Evolutionary conservation across 2,888 invertebrate species (phyloP).

Genomic region (Automeris io): DNA sequence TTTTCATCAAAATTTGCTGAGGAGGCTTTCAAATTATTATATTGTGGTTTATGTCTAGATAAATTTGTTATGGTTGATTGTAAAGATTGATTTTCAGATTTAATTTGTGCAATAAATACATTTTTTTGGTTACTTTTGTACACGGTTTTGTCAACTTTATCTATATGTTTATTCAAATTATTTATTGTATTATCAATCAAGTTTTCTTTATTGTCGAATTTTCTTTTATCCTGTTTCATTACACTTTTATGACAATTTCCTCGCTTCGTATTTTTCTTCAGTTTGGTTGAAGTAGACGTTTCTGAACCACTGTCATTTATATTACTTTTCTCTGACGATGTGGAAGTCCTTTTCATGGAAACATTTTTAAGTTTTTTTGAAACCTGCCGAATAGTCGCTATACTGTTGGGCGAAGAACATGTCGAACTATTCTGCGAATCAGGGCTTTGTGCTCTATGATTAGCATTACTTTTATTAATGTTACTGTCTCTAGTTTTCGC

Average conservation of each 20-base stretch:
- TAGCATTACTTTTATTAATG: conserved; percentile 17
- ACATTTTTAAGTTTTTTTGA: conserved; percentile 22
- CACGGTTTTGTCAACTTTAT: conserved; percentile 23
- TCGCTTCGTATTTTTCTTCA: conserved; percentile 33
- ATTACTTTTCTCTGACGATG: conserved; percentile 31
- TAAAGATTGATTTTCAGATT: conserved; percentile 24
- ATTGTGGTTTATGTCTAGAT: conserved; percentile 29
- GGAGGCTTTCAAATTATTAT: conserved; percentile 31
- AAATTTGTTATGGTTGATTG: conserved; percentile 21
- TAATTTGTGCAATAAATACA: conserved; percentile 36
- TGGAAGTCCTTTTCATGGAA: conserved; percentile 29
- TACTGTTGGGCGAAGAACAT: conserved; percentile 53
- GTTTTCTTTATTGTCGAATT: conserved; percentile 48
- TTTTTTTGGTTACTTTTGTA: conserved; percentile 33
- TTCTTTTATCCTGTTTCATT: conserved; percentile 28
- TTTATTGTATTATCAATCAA: conserved; percentile 39
- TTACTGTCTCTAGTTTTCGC: conserved; percentile 12
- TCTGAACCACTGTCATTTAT: conserved; percentile 36
- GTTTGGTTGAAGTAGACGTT: conserved; percentile 26
- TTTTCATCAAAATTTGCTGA: conserved; percentile 26
- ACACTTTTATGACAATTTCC: conserved; percentile 21
- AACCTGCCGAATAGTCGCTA: conserved; percentile 47
- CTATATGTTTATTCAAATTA: conserved; percentile 22
- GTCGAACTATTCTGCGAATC: conserved; percentile 49
- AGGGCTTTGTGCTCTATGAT: conserved; percentile 27